These are phyloP conservation scores for Psittacula cyanocephala DNA, from an alignment of 2,113 vertebrate genomes.

Conservation along the genomic window DNA sequence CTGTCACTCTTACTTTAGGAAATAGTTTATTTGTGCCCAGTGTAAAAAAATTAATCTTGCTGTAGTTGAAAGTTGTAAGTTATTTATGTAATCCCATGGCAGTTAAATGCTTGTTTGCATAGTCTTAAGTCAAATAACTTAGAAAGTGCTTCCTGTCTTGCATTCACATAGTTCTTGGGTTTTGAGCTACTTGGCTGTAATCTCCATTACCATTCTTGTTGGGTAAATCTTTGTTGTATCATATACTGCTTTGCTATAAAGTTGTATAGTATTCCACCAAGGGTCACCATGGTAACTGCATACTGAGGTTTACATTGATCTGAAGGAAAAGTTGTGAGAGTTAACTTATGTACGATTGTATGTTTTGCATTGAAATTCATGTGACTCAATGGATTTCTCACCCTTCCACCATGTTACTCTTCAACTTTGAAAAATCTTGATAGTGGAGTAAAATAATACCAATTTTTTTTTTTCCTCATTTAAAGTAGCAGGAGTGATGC, in stretches of 20 bases:
- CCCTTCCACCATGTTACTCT: fast-evolving
- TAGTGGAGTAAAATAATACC: not conserved
- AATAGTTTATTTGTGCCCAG: not conserved
- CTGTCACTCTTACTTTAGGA: not conserved
- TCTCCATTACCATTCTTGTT: not conserved
- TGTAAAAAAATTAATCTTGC: not conserved
- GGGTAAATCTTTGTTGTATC: not conserved
- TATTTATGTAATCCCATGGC: not conserved
- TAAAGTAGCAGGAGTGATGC: conserved; percentile 77
- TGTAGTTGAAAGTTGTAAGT: not conserved
- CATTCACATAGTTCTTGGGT: not conserved
- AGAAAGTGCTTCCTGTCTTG: not conserved
- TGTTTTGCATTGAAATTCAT: not conserved
- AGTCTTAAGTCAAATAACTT: not conserved
- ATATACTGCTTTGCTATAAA: not conserved
- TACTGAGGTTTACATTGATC: not conserved
- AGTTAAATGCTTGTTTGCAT: not conserved
- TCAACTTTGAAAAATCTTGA: not conserved
- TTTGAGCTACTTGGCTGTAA: not conserved
- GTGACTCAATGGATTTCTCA: not conserved
- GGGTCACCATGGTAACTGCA: not conserved
- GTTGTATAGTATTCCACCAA: not conserved
- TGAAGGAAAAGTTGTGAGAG: not conserved
- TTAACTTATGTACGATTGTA: not conserved
- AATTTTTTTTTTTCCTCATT: not conserved